Conservation (phyloP, 2,797 vertebrate species). For the Rhinatrema bivittatum region DNA sequence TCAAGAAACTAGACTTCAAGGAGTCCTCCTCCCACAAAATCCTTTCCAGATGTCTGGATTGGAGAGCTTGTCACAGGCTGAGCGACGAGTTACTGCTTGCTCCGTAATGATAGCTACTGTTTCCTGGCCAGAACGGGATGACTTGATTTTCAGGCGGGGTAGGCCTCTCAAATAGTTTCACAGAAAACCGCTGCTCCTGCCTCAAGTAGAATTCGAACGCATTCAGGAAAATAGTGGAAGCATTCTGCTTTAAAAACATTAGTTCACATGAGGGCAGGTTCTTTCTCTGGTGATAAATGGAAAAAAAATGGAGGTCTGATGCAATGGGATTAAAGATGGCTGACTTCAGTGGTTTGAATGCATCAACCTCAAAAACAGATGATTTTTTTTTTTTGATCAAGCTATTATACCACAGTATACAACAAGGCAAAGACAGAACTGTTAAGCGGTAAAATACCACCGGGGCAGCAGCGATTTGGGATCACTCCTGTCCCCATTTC, state of each 20-base stretch:
- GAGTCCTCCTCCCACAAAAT: slow-evolving; percentile 33
- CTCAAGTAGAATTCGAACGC: not conserved
- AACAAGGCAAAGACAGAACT: no score
- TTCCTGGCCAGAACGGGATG: slow-evolving; percentile 21
- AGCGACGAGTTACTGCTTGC: slow-evolving; percentile 36
- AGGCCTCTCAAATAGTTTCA: slow-evolving; percentile 3
- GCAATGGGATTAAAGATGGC: no score
- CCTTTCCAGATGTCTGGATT: slow-evolving; percentile 54
- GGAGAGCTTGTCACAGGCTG: slow-evolving; percentile 31
- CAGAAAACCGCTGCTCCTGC: slow-evolving; percentile 5
- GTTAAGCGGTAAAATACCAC: no score
- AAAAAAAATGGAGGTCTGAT: no score
- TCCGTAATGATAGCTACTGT: slow-evolving; percentile 35
- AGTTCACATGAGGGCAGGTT: no score
- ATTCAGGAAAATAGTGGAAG: not conserved
- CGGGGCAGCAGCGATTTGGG: no score
- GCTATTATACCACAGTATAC: no score
- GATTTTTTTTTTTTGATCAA: not conserved
- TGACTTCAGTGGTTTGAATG: not conserved
- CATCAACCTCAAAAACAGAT: not conserved
- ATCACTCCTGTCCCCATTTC: no score
- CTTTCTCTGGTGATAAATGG: no score
- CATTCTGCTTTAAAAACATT: not conserved
- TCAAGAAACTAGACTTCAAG: slow-evolving; percentile 22
- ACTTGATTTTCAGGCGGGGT: not conserved